Conservation (phyloP, 2,888 invertebrate genomes). For the Polydrusus pterygomalis region DNA sequence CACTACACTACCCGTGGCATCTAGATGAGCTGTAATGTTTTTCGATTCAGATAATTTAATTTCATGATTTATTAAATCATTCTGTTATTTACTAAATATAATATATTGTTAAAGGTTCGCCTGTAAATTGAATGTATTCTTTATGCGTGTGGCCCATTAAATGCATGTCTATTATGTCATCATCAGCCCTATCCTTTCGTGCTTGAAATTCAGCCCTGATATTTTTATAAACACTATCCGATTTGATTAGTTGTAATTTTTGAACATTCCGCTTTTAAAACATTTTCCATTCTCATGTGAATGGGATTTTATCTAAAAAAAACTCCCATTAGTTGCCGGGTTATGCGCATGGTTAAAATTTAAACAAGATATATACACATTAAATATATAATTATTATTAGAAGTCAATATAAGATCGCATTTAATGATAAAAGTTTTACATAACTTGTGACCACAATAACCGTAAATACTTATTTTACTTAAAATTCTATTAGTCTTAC, state of each 20-base stretch:
- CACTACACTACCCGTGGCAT: neutral
- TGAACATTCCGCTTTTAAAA: neutral
- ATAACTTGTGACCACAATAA: too few relatives aligned
- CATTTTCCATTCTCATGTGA: neutral
- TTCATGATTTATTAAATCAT: neutral
- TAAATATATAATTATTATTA: too few relatives aligned
- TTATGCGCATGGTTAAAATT: neutral
- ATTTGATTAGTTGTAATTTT: neutral
- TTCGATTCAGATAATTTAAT: neutral
- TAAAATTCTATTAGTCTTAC: too few relatives aligned
- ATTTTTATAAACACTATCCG: neutral
- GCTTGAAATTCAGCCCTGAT: neutral
- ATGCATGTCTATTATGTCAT: neutral
- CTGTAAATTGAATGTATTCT: neutral
- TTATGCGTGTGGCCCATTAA: neutral
- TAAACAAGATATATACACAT: neutral
- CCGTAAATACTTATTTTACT: too few relatives aligned
- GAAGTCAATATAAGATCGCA: too few relatives aligned
- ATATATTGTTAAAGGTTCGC: constrained; percentile 7
- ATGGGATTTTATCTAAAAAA: neutral
- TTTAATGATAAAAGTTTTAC: too few relatives aligned
- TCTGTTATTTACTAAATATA: neutral
- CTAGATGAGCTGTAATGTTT: neutral
- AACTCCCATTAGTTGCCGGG: neutral
- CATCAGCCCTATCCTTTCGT: neutral